A percentile compares a stretch with the other conserved stretches of the same genome.
Evolutionary conservation across 1,140 invertebrate genomes (phyloP).

Genomic region (Oscheius sp.): DNA sequence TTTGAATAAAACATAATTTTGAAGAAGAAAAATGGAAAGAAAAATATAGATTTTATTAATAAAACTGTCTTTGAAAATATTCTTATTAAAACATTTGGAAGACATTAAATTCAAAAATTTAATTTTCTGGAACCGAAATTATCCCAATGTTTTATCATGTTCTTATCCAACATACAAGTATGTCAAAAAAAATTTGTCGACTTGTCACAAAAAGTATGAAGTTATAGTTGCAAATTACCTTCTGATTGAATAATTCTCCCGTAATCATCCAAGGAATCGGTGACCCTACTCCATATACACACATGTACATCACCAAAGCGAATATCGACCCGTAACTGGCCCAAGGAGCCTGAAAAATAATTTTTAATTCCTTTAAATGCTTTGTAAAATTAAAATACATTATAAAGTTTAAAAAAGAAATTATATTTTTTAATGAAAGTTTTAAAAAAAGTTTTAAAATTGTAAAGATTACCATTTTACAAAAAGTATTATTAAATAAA

Average conservation of each 20-base stretch:
- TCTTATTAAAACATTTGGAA: too few relatives aligned
- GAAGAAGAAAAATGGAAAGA: too few relatives aligned
- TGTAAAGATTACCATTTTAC: too few relatives aligned
- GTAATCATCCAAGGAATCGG: slow-evolving; percentile 60
- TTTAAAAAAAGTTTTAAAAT: too few relatives aligned
- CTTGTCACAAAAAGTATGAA: not conserved
- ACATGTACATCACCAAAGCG: slow-evolving; percentile 53
- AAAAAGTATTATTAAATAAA: too few relatives aligned
- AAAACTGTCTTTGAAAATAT: too few relatives aligned
- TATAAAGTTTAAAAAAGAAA: not conserved
- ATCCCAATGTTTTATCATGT: not conserved
- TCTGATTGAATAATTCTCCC: slow-evolving; percentile 46
- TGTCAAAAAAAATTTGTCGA: too few relatives aligned
- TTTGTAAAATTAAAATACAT: slow-evolving; percentile 12
- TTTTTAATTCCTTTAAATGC: not conserved
- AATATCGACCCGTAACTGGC: slow-evolving; percentile 51
- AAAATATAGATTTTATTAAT: too few relatives aligned
- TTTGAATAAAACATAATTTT: too few relatives aligned
- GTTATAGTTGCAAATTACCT: slow-evolving; percentile 4
- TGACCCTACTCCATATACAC: slow-evolving; percentile 53
- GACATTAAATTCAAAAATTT: not conserved
- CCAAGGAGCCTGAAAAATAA: slow-evolving; percentile 42
- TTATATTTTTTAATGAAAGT: not conserved
- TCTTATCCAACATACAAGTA: too few relatives aligned
- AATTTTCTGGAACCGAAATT: not conserved